Evolutionary conservation across 2,797 vertebrate genomes (phyloP), one percentile per base, ranked within the genome.

Genomic region (Anabas testudineus): DNA sequence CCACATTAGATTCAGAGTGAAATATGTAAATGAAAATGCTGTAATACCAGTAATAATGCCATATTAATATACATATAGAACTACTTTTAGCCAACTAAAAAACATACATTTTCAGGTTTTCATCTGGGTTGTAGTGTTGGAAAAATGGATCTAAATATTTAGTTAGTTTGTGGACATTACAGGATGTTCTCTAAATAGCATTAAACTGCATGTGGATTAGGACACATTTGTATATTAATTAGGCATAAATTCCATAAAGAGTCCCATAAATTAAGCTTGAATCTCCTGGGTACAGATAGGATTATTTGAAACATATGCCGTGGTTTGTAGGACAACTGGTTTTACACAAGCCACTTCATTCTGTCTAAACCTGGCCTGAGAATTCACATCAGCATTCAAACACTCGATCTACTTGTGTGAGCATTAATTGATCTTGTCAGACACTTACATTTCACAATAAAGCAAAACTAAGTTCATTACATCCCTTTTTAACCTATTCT

Each of bases 191-290:
- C 41, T 36, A 41, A 74, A 74, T 52, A 73, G 7, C 13, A 55
- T 47, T 58, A 10, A 76, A 62, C 52, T 14, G 7, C 43, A 62
- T 9, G 15, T 67, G 76, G 63, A 58, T 74, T 56, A 56, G 32
- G 19, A 46, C 3, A 63, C 26, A 89, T 85, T 85, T 80, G 60
- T 78, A 76, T 82, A 80, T 76, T 70, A 78, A 85, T 87, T 73
- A 73, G 56, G 52, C 48, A 64, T 24, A 82, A 72, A 42, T 42
- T 18, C 16, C 41, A n/a, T 42, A 42, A 42, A n/a, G 54, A 47
- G 82, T 70, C 46, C 49, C 24, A 47, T 71, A 76, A 78, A 56
- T 37, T 56, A 62, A 66, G 47, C 49, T 53, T 62, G 26, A 7
- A 66, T 68, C 45, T 51, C 21, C 34, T 4, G 24, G 78, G 73